Evolutionary conservation across 2,888 invertebrate genomes (phyloP).

Genomic region (Cephus nigrinus): DNA sequence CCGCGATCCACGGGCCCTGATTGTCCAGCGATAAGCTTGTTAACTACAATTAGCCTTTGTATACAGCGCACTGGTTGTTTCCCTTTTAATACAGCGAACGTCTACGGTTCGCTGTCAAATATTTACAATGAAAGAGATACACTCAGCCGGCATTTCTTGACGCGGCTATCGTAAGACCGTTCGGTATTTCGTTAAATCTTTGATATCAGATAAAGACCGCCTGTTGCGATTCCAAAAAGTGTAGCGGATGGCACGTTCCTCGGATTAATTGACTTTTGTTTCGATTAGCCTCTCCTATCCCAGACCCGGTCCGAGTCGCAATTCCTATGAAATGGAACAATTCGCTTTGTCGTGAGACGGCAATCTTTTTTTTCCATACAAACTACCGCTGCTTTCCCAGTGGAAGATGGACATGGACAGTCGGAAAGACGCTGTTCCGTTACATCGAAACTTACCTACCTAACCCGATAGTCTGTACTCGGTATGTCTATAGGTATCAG

Average conservation of each 20-base stretch:
- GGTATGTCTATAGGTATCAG: neutral
- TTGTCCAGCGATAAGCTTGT: neutral
- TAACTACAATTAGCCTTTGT: neutral
- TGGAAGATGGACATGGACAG: neutral
- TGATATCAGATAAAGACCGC: neutral
- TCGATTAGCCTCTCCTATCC: conserved; percentile 20
- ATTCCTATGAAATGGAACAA: neutral
- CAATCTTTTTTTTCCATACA: neutral
- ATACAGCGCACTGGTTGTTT: neutral
- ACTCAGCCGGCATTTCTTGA: neutral
- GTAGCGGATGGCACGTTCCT: conserved; percentile 35
- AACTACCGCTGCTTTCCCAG: neutral
- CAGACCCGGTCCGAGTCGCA: neutral
- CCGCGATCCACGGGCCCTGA: neutral
- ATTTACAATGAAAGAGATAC: neutral
- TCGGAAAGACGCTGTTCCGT: neutral
- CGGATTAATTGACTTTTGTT: conserved; percentile 33
- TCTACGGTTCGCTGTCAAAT: neutral
- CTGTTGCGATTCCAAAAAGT: conserved; percentile 14
- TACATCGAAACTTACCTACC: neutral
- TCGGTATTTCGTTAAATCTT: neutral
- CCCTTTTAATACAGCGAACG: neutral
- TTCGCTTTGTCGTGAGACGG: neutral
- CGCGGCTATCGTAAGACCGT: neutral
- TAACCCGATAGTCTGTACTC: neutral